These are phyloP conservation scores for Stegophylla sp. DNA, from an alignment of 2,888 invertebrate genomes.

Conservation along the genomic window DNA sequence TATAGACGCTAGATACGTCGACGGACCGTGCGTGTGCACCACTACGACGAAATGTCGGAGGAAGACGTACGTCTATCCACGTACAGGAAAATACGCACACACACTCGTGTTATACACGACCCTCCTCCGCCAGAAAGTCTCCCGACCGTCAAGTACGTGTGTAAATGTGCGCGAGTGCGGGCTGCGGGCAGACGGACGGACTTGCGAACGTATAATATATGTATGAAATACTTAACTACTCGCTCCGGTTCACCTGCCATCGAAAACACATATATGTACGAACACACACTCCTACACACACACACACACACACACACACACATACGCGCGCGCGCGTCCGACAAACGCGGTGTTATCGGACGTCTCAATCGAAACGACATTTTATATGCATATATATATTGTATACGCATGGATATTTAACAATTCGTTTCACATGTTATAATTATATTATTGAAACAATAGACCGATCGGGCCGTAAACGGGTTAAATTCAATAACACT, in stretches of 20 bases:
- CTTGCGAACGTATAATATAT: too few relatives aligned
- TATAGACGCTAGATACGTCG: not conserved
- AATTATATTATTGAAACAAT: slow-evolving; percentile 39
- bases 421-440: slow-evolving; percentile 55
- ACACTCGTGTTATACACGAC: not conserved
- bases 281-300: slow-evolving; percentile 14
- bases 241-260: slow-evolving; percentile 52
- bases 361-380: slow-evolving; percentile 52
- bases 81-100: not conserved
- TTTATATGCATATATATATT: not conserved
- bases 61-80: not conserved
- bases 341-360: slow-evolving; percentile 56
- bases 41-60: not conserved
- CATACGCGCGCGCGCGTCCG: slow-evolving; percentile 21
- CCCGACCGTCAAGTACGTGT: too few relatives aligned
- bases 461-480: slow-evolving; percentile 33
- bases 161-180: not conserved
- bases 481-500: slow-evolving; percentile 33
- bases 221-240: not conserved
- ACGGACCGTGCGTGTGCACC: not conserved
- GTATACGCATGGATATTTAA: not conserved
- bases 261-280: slow-evolving; percentile 4
- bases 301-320: not conserved
- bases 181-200: slow-evolving; percentile 11
- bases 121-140: not conserved